A percentile compares a stretch with the other conserved stretches of the same genome.
Conservation (phyloP, 2,113 vertebrate species). For the Etheostoma cragini region DNA sequence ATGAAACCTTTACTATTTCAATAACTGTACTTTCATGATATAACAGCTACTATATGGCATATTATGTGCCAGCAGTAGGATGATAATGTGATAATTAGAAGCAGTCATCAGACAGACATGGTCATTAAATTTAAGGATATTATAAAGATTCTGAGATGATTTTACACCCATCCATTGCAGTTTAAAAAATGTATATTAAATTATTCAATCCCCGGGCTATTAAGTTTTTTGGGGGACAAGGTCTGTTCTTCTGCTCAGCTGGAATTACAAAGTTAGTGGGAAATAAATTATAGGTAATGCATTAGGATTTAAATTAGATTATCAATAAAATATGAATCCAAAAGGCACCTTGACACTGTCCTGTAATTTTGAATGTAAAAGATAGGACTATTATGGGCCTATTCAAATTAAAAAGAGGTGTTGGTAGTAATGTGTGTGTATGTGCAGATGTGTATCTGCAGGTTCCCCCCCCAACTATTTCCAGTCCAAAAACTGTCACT, state of each 20-base stretch:
- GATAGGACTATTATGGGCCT: constrained; percentile 37
- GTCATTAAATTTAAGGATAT: constrained; percentile 71
- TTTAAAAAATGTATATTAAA: constrained; percentile 66
- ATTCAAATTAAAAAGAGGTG: constrained; percentile 8
- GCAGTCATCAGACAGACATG: constrained; percentile 50
- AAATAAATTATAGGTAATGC: constrained; percentile 70
- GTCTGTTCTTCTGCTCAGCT: constrained; percentile 54
- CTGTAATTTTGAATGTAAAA: constrained; percentile 47
- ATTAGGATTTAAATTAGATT: constrained; percentile 72
- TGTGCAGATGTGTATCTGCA: not conserved
- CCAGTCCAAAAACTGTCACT: constrained; percentile 22
- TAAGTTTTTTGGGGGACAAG: constrained; percentile 50
- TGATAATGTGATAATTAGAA: constrained; percentile 57
- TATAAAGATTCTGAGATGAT: constrained; percentile 58
- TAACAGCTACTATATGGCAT: constrained; percentile 30
- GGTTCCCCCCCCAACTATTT: not conserved
- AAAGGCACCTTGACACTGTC: constrained; percentile 59
- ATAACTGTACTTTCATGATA: constrained; percentile 29
- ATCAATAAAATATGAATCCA: constrained; percentile 74
- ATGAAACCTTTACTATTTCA: constrained; percentile 39
- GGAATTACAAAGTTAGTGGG: constrained; percentile 57
- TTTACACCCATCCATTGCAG: constrained; percentile 40
- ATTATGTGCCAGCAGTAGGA: not conserved
- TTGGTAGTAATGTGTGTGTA: constrained; percentile 1
- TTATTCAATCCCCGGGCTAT: constrained; percentile 65